Evolutionary conservation across 35 echinoderm and acorn worm species (phyloP).

Genomic region (Acanthaster planci): DNA sequence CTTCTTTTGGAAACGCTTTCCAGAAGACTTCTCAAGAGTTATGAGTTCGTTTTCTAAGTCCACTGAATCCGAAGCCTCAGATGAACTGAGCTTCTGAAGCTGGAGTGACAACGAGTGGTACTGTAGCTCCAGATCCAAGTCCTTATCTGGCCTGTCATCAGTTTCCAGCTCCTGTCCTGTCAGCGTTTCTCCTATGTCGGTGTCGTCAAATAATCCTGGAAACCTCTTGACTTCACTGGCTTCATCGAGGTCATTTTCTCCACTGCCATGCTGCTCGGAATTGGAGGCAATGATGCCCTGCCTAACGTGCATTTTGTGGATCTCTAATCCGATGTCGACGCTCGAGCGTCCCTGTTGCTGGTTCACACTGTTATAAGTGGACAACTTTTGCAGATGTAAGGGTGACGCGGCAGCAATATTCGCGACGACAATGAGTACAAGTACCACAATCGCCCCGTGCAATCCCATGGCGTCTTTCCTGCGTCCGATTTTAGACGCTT

Average conservation of each 20-base stretch:
- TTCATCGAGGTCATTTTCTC: too few species aligned
- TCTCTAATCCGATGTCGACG: slow-evolving; percentile 3
- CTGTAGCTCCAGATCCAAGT: too few species aligned
- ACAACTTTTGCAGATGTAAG: background rate
- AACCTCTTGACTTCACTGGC: too few species aligned
- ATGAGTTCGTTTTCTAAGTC: background rate
- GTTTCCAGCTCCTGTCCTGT: too few species aligned
- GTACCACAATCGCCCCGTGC: background rate
- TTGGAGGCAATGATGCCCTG: background rate
- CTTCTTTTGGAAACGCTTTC: background rate
- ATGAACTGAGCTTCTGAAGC: too few species aligned
- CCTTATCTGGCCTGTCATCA: too few species aligned
- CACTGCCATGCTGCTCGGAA: too few species aligned
- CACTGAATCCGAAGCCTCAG: background rate
- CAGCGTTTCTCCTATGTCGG: too few species aligned
- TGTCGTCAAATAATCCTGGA: too few species aligned
- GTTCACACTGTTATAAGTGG: background rate
- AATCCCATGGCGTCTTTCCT: too few species aligned
- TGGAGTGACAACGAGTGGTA: too few species aligned
- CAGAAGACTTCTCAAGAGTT: background rate
- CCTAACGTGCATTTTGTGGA: slow-evolving; percentile 2
- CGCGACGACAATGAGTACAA: background rate
- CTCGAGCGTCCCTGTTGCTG: background rate
- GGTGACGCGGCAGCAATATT: background rate
- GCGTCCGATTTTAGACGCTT: too few species aligned